Evolutionary conservation across 1,140 invertebrate species (phyloP).

Genomic region (Leptinotarsa defecta): DNA sequence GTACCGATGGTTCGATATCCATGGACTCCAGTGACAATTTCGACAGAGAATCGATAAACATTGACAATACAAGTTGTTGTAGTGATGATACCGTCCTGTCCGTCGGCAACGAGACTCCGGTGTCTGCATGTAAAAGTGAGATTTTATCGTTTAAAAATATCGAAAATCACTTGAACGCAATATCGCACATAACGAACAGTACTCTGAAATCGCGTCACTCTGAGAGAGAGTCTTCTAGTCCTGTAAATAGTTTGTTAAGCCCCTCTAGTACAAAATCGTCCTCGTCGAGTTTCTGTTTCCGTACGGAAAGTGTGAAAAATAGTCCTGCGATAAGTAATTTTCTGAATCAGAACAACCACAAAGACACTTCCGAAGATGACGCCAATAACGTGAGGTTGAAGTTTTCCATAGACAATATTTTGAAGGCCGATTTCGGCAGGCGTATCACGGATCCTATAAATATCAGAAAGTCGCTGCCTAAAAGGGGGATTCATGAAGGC

Average conservation of each 20-base stretch:
- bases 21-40: constrained; percentile 54
- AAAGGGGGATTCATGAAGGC: constrained; percentile 45
- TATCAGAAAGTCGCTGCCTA: constrained; percentile 62
- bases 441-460: constrained; percentile 71
- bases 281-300: constrained; percentile 35
- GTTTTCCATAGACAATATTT: constrained; percentile 91
- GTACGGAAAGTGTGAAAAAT: background rate
- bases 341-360: constrained; percentile 30
- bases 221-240: constrained; percentile 45
- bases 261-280: constrained; percentile 48
- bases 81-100: constrained; percentile 70
- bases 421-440: constrained; percentile 86
- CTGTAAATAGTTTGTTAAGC: constrained; percentile 44
- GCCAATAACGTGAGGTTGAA: constrained; percentile 72
- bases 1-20: constrained; percentile 51
- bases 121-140: constrained; percentile 24
- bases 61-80: constrained; percentile 62
- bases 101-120: constrained; percentile 65
- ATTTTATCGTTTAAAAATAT: constrained; percentile 64
- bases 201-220: constrained; percentile 41
- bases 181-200: constrained; percentile 61
- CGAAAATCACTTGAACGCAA: constrained; percentile 64
- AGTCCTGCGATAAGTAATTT: constrained; percentile 1
- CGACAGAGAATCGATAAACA: constrained; percentile 45
- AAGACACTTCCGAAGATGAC: constrained; percentile 58